A percentile compares a stretch with the other conserved stretches of the same genome.
These are phyloP conservation scores for Cephus pulcher DNA, from an alignment of 2,888 invertebrate genomes.

Conservation along the genomic window DNA sequence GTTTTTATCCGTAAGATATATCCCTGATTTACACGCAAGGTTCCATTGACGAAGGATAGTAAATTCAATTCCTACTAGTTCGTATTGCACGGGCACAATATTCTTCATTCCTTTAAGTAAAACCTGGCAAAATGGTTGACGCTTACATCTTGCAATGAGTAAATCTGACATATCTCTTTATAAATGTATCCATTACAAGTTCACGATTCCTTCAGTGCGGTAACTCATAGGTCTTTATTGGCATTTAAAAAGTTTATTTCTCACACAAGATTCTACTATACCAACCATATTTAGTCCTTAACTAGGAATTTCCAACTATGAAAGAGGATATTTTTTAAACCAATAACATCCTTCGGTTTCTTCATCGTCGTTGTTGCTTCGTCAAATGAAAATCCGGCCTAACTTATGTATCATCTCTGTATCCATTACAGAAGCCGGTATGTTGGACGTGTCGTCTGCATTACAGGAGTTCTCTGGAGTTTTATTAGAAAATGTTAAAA, in stretches of 20 bases:
- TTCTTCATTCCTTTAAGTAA: not conserved
- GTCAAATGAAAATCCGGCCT: not conserved
- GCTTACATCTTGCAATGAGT: not conserved
- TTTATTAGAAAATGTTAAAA: not conserved
- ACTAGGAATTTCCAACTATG: not conserved
- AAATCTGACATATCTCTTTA: not conserved
- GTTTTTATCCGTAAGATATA: not conserved
- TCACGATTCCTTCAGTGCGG: not conserved
- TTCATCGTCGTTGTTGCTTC: not conserved
- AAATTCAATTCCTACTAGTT: not conserved
- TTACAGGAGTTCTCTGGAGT: no score
- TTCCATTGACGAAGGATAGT: not conserved
- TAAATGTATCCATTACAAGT: not conserved
- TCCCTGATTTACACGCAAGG: not conserved
- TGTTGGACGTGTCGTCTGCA: not conserved
- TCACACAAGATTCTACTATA: not conserved
- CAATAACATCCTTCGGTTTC: not conserved
- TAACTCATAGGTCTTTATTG: not conserved
- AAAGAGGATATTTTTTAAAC: not conserved
- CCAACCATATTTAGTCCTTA: not conserved
- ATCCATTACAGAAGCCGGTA: not conserved
- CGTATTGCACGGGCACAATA: not conserved
- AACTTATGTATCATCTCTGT: not conserved
- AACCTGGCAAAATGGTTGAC: not conserved
- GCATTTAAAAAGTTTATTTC: not conserved